phyloP scores from a whole-genome alignment of 2,888 invertebrate genomes.

The Hypolimnas misippus region DNA sequence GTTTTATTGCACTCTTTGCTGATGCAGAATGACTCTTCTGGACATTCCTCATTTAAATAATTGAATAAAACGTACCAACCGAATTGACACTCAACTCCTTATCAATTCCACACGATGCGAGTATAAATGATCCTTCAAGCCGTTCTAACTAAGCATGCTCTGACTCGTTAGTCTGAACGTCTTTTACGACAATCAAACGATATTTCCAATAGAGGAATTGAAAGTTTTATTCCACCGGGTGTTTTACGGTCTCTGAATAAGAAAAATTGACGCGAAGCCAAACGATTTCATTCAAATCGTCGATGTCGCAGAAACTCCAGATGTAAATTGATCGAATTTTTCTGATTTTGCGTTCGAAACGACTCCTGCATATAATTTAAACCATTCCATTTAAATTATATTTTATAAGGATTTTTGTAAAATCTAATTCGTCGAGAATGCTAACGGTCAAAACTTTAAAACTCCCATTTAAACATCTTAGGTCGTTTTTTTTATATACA shows the following conservation, averaged over 20 bases:
- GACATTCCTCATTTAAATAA: no score
- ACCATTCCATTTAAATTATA: not conserved
- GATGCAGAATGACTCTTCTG: no score
- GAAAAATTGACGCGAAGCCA: conserved; percentile 20
- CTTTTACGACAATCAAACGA: conserved; percentile 37
- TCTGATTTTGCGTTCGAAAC: conserved; percentile 16
- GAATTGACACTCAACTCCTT: not conserved
- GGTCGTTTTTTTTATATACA: not conserved
- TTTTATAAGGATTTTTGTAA: no score
- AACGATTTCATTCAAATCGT: conserved; percentile 22
- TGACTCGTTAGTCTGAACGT: conserved; percentile 29
- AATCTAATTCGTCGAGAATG: not conserved
- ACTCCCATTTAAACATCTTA: not conserved
- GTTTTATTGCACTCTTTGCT: no score
- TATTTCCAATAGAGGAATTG: conserved; percentile 23
- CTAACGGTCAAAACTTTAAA: not conserved
- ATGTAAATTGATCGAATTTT: conserved; percentile 25
- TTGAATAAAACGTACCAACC: no score
- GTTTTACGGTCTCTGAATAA: conserved; percentile 21
- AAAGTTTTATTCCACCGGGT: conserved; percentile 33
- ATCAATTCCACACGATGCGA: not conserved
- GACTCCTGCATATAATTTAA: conserved; percentile 4
- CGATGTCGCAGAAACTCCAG: conserved; percentile 18
- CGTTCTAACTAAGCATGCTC: conserved; percentile 16
- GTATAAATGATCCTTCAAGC: conserved; percentile 5